A percentile compares a stretch with the other conserved stretches of the same genome.
phyloP scores from a whole-genome alignment of 2,797 vertebrate species.

The Peromyscus melanophrys region DNA sequence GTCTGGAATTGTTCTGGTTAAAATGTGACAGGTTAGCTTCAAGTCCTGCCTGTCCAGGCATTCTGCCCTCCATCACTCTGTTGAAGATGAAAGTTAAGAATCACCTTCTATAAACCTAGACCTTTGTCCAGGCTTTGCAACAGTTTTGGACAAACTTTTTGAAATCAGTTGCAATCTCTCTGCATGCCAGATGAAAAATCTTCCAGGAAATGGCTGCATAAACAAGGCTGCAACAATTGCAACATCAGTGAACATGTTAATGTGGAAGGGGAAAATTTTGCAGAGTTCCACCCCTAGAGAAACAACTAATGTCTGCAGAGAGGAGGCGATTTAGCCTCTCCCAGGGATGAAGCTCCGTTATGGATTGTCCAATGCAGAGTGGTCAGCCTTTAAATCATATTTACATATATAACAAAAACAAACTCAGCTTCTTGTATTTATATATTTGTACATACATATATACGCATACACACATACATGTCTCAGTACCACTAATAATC shows the following conservation, averaged over 20 bases:
- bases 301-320: not conserved
- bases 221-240: not conserved
- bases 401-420: not conserved
- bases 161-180: not conserved
- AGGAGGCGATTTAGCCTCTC: not conserved
- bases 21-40: not conserved
- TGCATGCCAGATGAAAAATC: not conserved
- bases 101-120: not conserved
- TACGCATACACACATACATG: not conserved
- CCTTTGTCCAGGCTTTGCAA: not conserved
- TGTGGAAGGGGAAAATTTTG: too few relatives aligned
- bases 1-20: constrained; percentile 1
- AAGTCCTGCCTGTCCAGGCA: not conserved
- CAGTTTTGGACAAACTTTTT: not conserved
- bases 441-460: not conserved
- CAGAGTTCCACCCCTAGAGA: not conserved
- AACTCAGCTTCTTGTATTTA: not conserved
- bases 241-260: too few relatives aligned
- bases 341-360: not conserved
- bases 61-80: accelerated
- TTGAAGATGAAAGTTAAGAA: not conserved
- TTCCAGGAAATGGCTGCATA: not conserved
- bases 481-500: not conserved
- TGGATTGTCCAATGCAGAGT: not conserved
- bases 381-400: not conserved